Evolutionary conservation across 92 coral and sea anemone genomes (phyloP), one percentile per base, ranked within the genome.

Genomic region (Zoanthus sociatus): DNA sequence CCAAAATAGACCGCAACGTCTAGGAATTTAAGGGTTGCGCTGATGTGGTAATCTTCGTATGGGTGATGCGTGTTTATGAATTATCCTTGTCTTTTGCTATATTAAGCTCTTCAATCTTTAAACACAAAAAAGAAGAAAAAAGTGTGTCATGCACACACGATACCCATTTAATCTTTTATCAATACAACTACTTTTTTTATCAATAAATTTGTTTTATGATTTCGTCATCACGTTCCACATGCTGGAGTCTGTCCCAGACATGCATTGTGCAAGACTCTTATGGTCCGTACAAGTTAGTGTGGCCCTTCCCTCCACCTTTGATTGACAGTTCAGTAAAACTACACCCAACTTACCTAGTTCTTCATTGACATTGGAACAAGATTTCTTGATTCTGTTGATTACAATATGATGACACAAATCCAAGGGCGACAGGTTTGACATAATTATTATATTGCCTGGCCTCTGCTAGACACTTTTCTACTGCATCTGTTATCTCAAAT

Each of bases 401-500:
- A 94, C 99, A 44, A 97, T 92, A 76, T 97, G 99, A 72, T 97
- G 99, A 55, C 99, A 97, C 8, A 96, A 92, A 63, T 97, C 98
- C 73, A 97, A 78, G 7, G 99, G 97, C 9, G 92, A 84, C 86
- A 97, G 85, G 37, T 97, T 95, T 8, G 97, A 95, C 98, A 97
- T 95, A 88, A n/a, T n/a, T n/a, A n/a, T n/a, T n/a, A n/a, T 95
- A 97, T 56, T 95, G 92, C 71, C 84, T 90, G 1, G 99, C 98
- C 84, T 97, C 98, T 12, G 92, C 97, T 33, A 97, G 78, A 73
- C 95, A 97, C 68, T 83, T 92, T 67, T 97, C 97, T 85, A 95
- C 99, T 6, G 99, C 97, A 33, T 87, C 94, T 0, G 98, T 93
- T 98, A 97, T 97, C 86, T 97, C 99, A 56, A 97, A 97, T 4